These are phyloP conservation scores for Silurus asotus DNA, from an alignment of 2,113 vertebrate genomes.

Conservation along the genomic window DNA sequence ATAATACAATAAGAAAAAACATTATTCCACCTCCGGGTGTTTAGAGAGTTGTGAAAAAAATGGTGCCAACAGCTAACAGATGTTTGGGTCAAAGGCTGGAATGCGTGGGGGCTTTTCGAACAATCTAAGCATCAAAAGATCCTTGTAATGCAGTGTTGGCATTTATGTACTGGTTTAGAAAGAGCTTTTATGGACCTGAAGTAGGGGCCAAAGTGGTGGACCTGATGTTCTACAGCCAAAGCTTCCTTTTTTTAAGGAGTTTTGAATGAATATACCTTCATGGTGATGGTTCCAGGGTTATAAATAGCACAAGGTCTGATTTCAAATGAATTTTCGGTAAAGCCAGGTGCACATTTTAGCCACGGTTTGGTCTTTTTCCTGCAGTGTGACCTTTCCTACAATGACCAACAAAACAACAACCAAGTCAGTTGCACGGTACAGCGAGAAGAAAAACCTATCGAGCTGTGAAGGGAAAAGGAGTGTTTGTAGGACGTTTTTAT, in stretches of 20 bases:
- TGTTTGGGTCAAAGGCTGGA: conserved; percentile 40
- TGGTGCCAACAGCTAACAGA: conserved; percentile 35
- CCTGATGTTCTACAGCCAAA: neutral
- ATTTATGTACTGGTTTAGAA: conserved; percentile 16
- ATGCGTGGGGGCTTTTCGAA: conserved; percentile 21
- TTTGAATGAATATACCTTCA: neutral
- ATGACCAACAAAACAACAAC: too few relatives aligned
- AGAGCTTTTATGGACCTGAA: neutral
- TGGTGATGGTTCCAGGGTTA: too few relatives aligned
- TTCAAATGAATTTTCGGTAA: too few relatives aligned
- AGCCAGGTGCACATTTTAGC: too few relatives aligned
- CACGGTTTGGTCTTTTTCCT: too few relatives aligned
- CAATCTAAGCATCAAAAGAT: conserved; percentile 25
- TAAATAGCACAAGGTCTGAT: too few relatives aligned
- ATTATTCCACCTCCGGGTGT: conserved; percentile 23
- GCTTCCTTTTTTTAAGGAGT: neutral
- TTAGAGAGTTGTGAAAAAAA: conserved; percentile 29
- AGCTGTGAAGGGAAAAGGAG: too few relatives aligned
- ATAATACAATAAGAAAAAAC: conserved; percentile 25
- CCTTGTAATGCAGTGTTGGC: conserved; percentile 39
- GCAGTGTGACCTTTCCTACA: too few relatives aligned
- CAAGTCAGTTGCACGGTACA: too few relatives aligned
- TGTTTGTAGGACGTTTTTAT: too few relatives aligned
- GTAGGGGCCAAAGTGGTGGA: neutral
- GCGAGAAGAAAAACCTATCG: too few relatives aligned